Base-by-base conservation (phyloP, 2,888 invertebrate species). In the Lasioglossum zephyrum region DNA sequence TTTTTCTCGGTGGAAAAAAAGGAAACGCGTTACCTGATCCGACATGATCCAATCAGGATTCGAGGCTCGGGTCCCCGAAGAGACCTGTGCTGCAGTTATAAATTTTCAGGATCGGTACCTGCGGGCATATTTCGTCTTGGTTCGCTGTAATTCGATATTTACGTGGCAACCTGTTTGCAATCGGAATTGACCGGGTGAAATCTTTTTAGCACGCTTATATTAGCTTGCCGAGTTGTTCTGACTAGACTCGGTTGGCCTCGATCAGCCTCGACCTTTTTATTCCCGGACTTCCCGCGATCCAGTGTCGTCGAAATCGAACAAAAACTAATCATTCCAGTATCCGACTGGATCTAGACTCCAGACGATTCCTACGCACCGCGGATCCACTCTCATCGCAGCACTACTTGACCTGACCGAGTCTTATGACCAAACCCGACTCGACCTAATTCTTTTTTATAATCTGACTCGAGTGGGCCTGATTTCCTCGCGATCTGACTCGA, bases 391-490 rank as follows among this genome's bases (percentile, higher is more conserved):
- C 41, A 36, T 63, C 72, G 53, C 60, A 18, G 31, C 39, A 22
- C 70, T 57, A 72, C 69, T 60, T 22, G 53, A 60, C 53, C 44
- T 18, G 63, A 16, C 63, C 26, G 44, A 66, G 44, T 44, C 76
- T 76, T 63, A 31, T 63, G 41, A 36, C 63, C 63, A 53, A 57
- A 57, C 74, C 39, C 36, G 57, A 74, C 36, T n/a, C 41, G 70
- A 70, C 70, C 70, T 13, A 70, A 70, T 70, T 70, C 41, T 70
- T 66, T 41, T n/a, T 70, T 70, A 70, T 41, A 70, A 53, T 36
- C 36, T 53, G 49, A 73, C 53, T 73, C 73, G 36, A 73, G 49
- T 53, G 73, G 36, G 36, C 31, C 31, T 11, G 47, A 77, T 77
- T 70, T 77, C 41, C 39, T 70, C 49, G 69, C 26, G 74, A 78